Conservation (phyloP, 2,888 invertebrate genomes). For the Microctonus hyperodae region DNA sequence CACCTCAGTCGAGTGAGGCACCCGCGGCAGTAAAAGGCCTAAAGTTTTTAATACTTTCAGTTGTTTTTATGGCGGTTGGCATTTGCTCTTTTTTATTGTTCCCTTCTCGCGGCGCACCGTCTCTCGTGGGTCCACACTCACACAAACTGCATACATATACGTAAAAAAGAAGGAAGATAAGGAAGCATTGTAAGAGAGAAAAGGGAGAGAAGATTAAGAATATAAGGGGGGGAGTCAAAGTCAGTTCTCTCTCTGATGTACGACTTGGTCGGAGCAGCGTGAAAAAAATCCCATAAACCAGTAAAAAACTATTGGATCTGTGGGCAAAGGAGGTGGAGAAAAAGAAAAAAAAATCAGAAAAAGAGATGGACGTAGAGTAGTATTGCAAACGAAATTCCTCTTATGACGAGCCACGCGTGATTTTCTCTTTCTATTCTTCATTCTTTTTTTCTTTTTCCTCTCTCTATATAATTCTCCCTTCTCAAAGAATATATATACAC, state of each 20-base stretch:
- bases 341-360: constrained; percentile 10
- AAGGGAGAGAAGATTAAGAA: constrained; percentile 40
- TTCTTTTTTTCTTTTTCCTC: constrained; percentile 33
- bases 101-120: constrained; percentile 40
- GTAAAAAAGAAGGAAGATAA: constrained; percentile 30
- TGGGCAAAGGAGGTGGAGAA: constrained; percentile 35
- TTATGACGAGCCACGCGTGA: constrained; percentile 62
- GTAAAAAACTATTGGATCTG: constrained; percentile 60
- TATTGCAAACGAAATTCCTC: constrained; percentile 61
- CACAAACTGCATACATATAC: not conserved
- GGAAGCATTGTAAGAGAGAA: constrained; percentile 26
- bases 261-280: constrained; percentile 57
- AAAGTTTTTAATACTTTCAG: constrained; percentile 63
- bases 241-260: constrained; percentile 58
- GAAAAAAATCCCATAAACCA: constrained; percentile 63
- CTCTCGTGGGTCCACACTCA: constrained; percentile 35
- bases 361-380: constrained; percentile 41
- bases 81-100: constrained; percentile 57
- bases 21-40: constrained; percentile 57
- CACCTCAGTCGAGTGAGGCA: not conserved
- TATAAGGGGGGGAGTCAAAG: constrained; percentile 41
- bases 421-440: constrained; percentile 52
- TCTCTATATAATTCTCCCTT: constrained; percentile 31
- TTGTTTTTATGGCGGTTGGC: constrained; percentile 61
- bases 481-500: constrained; percentile 38